Base-by-base conservation (phyloP, 2,797 vertebrate genomes). In the Betta splendens region DNA sequence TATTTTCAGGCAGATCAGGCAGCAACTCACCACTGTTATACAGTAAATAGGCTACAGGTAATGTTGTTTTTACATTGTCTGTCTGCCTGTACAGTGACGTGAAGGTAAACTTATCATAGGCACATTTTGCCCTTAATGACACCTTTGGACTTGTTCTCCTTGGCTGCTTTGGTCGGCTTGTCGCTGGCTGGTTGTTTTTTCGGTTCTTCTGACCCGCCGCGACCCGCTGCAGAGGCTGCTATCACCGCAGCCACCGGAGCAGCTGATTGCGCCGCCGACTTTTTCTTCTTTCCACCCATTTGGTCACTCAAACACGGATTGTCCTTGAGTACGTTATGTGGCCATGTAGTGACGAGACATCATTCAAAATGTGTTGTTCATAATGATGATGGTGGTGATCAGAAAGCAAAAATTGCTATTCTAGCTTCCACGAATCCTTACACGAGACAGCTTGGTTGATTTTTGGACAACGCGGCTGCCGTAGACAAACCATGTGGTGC, bases 261-360 rank as follows among this genome's bases (percentile, higher is more conserved):
- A 1, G 64, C 45, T 5, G 52, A 25, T 9, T 70, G 50, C 5
- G 71, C 68, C 5, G 77, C 68, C 5, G 82, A 56, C 70, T 89
- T 93, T 81, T 93, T 93, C 72, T 93, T 94, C 74, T 93, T 94
- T 1, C 92, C 92, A 2, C 92, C 92, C 92, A 93, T 93, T 15
- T 11, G 22, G 3, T 43, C 22, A 28, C 37, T 5, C 17, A 32
- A 54, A 16, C 6, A n/a, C 23, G 2, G 18, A 6, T 48, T 10
- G 29, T n/a, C 3, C 21, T 11, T 13, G 7, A 16, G 17, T 47
- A 15, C 25, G 38, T 29, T 64, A 32, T 21, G 5, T 16, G 3
- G 2, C 15, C 7, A 22, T 15, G 7, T 2, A 23, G 3, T 11
- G 25, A 0, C 26, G 42, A 46, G 9, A 47, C 78, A 81, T 78